Evolutionary conservation across 2,113 vertebrate genomes (phyloP), one percentile per base, ranked within the genome.

Genomic region (Riparia riparia): DNA sequence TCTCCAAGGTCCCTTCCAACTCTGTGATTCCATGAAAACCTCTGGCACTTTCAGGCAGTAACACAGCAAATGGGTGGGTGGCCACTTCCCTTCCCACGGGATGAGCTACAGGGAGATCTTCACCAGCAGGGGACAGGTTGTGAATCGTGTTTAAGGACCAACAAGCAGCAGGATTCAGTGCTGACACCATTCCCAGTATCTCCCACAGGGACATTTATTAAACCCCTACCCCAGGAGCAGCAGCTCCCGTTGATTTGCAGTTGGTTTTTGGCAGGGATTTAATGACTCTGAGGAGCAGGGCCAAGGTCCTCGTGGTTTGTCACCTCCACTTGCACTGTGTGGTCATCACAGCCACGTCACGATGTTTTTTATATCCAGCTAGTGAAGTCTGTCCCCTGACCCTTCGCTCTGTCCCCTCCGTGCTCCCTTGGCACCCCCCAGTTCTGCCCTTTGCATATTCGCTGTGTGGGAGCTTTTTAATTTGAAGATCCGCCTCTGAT

Each of bases 131-230:
- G 34, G 7, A 49, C 14, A n/a, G 37, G 19, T 12, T n/a, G 34
- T 95, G 95, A 79, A 29, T 89, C 21, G 24, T 10, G 6, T 61
- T 66, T 16, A 34, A 47, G 34, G 25, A 29, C 29, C 60, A 57
- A 45, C 18, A 12, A 80, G 34, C 34, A 80, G 50, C 85, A 90
- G 88, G 68, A 42, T 21, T 70, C 53, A 72, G 14, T 25, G 3
- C 5, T 2, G 6, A 45, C 72, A 65, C 39, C 47, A 8, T 26
- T 45, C 34, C 39, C 63, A 57, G 4, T 2, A 7, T 16, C 34
- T 80, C 80, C 39, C 81, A 80, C 80, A 45, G 77, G 47, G 60
- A 83, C 29, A 28, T 13, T 91, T 65, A 81, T 89, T 91, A 78
- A 95, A 91, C 18, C 7, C 12, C 34, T 32, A 3, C 42, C 34